Conservation (phyloP, 1,140 invertebrate genomes). For the Marisa cornuarietis region DNA sequence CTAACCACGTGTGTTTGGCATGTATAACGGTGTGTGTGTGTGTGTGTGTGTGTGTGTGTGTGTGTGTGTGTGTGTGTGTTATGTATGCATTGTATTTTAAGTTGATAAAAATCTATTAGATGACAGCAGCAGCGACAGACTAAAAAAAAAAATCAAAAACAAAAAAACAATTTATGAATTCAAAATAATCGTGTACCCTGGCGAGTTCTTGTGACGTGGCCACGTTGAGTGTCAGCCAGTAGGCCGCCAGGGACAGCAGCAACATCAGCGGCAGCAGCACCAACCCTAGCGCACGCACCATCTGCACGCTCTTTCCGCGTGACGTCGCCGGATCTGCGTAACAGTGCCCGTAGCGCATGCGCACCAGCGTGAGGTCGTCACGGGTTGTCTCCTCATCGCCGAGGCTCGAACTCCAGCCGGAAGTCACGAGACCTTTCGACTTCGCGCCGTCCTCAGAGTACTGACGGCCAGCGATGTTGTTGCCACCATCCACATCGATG, state of each 20-base stretch:
- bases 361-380: background rate
- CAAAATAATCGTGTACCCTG: no score
- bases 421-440: no score
- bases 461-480: constrained; percentile 4
- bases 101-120: background rate
- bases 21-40: background rate
- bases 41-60: background rate
- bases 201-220: no score
- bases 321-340: constrained; percentile 30
- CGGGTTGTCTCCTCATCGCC: no score
- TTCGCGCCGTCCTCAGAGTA: background rate
- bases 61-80: background rate
- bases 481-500: constrained; percentile 8
- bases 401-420: no score
- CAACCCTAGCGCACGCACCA: constrained; percentile 8
- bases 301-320: constrained; percentile 24
- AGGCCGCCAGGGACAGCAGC: constrained; percentile 6
- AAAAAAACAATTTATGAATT: no score
- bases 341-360: constrained; percentile 7
- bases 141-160: no score
- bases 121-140: background rate
- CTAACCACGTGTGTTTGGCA: no score
- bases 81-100: no score
- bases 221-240: background rate
- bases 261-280: constrained; percentile 17